These are phyloP conservation scores for Potorous gilbertii DNA, from an alignment of 2,797 vertebrate species.

Conservation along the genomic window DNA sequence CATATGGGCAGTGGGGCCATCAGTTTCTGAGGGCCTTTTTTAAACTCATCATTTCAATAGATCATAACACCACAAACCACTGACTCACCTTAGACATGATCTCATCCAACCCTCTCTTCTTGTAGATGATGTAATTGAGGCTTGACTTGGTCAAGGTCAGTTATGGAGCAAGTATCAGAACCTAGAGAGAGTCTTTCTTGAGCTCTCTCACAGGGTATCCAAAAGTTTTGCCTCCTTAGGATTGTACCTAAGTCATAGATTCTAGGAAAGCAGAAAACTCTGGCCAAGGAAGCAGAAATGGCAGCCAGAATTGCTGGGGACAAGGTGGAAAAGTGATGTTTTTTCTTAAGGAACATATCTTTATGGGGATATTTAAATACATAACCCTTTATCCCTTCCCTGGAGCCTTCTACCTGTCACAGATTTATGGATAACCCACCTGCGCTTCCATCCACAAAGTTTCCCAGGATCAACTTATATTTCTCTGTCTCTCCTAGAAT, in stretches of 20 bases:
- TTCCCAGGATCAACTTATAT: slow-evolving; percentile 74
- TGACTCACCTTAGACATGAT: not conserved
- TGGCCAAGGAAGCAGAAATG: not conserved
- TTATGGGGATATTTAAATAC: not conserved
- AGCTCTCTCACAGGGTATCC: not conserved
- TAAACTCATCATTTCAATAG: not conserved
- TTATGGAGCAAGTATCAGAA: not conserved
- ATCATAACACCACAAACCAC: not conserved
- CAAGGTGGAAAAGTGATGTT: not conserved
- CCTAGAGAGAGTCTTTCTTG: not conserved
- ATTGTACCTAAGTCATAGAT: not conserved
- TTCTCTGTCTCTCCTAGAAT: slow-evolving; percentile 75
- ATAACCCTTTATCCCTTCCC: not conserved
- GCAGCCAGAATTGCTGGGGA: not conserved
- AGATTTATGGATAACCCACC: slow-evolving; percentile 32
- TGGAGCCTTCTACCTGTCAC: not conserved
- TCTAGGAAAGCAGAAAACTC: not conserved
- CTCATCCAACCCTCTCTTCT: not conserved
- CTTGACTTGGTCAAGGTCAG: not conserved
- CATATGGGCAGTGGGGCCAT: not conserved
- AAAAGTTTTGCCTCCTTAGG: not conserved
- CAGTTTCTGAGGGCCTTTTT: not conserved
- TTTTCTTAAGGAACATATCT: not conserved
- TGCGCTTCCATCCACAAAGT: slow-evolving; percentile 63
- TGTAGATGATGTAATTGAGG: not conserved